Evolutionary conservation across 2,888 invertebrate species (phyloP).

Genomic region (Macrosiphum euphorbiae): DNA sequence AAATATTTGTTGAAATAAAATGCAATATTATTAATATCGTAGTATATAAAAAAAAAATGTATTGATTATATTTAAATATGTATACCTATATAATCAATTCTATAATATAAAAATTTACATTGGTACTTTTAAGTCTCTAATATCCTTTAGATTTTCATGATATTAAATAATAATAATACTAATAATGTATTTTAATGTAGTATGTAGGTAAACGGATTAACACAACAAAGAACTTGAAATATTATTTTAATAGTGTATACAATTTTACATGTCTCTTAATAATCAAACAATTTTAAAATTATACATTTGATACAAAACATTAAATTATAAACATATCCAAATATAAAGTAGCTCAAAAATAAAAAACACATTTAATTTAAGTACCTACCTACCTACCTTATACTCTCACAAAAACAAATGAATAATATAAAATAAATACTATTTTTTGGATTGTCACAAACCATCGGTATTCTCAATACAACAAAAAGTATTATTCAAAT

Average conservation of each 20-base stretch:
- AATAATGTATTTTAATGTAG: background rate
- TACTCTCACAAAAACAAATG: background rate
- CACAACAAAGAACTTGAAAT: background rate
- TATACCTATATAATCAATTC: background rate
- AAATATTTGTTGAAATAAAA: background rate
- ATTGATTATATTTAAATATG: background rate
- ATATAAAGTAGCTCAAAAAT: background rate
- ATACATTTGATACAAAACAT: no score
- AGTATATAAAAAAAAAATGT: background rate
- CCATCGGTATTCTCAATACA: background rate
- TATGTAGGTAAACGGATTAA: background rate
- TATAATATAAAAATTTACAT: background rate
- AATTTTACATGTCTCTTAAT: background rate
- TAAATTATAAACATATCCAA: background rate
- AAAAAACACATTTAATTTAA: background rate
- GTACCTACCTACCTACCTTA: background rate
- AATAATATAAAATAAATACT: background rate
- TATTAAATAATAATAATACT: background rate
- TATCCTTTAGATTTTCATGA: no score
- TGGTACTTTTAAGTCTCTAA: background rate
- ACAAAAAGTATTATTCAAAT: background rate
- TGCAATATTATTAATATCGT: background rate
- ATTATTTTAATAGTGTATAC: background rate
- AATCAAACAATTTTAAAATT: background rate
- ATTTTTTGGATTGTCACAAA: background rate